phyloP scores from a whole-genome alignment of 92 coral and sea anemone species.

The Virgularia gustaviana region DNA sequence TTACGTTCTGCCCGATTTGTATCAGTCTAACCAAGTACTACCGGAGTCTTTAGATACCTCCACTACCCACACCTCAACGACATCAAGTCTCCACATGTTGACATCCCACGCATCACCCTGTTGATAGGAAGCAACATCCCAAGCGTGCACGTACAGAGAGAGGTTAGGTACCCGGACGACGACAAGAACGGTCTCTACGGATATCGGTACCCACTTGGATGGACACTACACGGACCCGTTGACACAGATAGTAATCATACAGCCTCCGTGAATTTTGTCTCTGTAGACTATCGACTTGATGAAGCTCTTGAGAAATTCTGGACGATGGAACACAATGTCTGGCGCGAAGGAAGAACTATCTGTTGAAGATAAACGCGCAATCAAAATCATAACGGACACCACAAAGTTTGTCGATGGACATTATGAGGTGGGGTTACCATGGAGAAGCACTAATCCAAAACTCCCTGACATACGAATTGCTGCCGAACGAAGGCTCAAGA shows the following conservation, averaged over 20 bases:
- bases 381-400: conserved; percentile 34
- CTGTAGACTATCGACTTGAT: conserved; percentile 9
- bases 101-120: conserved; percentile 53
- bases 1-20: conserved; percentile 53
- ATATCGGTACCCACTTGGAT: conserved; percentile 49
- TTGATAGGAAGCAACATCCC: conserved; percentile 55
- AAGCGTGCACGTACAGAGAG: conserved; percentile 50
- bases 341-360: conserved; percentile 12
- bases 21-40: conserved; percentile 38
- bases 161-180: conserved; percentile 48
- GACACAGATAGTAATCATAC: background rate
- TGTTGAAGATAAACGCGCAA: conserved; percentile 37
- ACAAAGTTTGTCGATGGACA: conserved; percentile 34
- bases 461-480: conserved; percentile 33
- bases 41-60: conserved; percentile 50
- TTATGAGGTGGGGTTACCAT: conserved; percentile 53
- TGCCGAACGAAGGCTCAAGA: conserved; percentile 34
- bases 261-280: conserved; percentile 39
- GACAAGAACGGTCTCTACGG: conserved; percentile 48
- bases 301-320: conserved; percentile 39
- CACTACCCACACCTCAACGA: conserved; percentile 53
- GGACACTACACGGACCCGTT: conserved; percentile 42
- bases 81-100: conserved; percentile 54
- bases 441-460: conserved; percentile 17
- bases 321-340: conserved; percentile 42